phyloP scores from a whole-genome alignment of 1,140 invertebrate species.

The Pissodes strobi region DNA sequence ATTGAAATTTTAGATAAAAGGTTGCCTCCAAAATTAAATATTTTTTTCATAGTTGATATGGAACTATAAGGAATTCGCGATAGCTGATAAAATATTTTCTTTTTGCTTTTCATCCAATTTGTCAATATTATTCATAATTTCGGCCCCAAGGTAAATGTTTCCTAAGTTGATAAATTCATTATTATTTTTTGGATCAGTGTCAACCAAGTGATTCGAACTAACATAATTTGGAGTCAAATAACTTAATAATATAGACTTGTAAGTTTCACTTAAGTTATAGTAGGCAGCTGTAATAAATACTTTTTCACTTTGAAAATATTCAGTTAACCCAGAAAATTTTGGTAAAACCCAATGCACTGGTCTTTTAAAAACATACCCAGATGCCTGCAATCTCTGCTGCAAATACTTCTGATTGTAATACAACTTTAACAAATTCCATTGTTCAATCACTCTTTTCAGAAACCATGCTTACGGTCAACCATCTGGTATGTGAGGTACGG shows the following conservation, averaged over 20 bases:
- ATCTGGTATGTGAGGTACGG: conserved; percentile 18
- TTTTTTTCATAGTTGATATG: conserved; percentile 14
- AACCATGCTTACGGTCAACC: conserved; percentile 11
- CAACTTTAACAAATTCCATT: conserved; percentile 14
- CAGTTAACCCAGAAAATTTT: conserved; percentile 17
- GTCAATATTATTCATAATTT: not conserved
- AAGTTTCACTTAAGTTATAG: conserved; percentile 2
- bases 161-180: not conserved
- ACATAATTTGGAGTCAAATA: conserved; percentile 14
- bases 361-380: not conserved
- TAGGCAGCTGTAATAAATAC: conserved; percentile 10
- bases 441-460: conserved; percentile 20
- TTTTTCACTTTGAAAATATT: conserved; percentile 28
- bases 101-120: not conserved
- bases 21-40: not conserved
- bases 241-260: conserved; percentile 3
- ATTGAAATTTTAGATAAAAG: too few species aligned
- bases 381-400: conserved; percentile 6
- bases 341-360: conserved; percentile 18
- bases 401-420: conserved; percentile 10
- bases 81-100: conserved; percentile 3
- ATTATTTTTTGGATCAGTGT: conserved; percentile 2
- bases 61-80: conserved; percentile 1
- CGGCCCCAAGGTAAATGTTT: not conserved
- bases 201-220: not conserved